phyloP scores from a whole-genome alignment of 2,113 vertebrate species.

The Bubalus kerabau region DNA sequence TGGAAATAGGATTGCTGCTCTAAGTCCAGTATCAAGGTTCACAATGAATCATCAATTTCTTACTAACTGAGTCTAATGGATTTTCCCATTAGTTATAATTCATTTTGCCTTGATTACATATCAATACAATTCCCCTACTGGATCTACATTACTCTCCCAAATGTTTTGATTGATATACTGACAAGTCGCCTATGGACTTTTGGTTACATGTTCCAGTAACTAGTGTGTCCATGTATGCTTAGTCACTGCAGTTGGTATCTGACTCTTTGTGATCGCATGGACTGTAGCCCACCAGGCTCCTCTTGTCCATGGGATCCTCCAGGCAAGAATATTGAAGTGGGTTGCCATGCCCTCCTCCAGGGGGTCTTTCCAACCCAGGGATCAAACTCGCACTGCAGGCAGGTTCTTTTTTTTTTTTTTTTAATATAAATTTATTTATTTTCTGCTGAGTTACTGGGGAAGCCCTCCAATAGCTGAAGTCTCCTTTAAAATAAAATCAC shows the following conservation, averaged over 20 bases:
- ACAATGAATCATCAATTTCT: neutral
- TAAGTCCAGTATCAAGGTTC: neutral
- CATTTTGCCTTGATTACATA: neutral
- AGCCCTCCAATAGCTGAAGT: neutral
- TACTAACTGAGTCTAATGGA: neutral
- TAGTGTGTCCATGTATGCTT: neutral
- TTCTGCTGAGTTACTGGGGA: neutral
- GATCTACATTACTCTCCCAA: neutral
- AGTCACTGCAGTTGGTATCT: accelerated
- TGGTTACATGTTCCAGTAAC: neutral
- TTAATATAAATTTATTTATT: too few relatives aligned
- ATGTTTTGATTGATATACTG: neutral
- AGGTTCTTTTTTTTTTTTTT: neutral
- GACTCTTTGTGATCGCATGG: neutral
- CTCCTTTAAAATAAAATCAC: neutral
- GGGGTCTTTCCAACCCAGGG: neutral
- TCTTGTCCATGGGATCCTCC: neutral
- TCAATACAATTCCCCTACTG: neutral
- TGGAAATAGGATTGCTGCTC: neutral
- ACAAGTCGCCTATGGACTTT: neutral
- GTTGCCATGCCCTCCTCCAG: neutral
- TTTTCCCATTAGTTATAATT: neutral
- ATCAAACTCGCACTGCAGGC: neutral
- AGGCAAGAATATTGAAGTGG: neutral
- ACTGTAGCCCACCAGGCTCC: neutral